Base-by-base conservation (phyloP, 1,140 invertebrate species). In the Bombus soroeensis region DNA sequence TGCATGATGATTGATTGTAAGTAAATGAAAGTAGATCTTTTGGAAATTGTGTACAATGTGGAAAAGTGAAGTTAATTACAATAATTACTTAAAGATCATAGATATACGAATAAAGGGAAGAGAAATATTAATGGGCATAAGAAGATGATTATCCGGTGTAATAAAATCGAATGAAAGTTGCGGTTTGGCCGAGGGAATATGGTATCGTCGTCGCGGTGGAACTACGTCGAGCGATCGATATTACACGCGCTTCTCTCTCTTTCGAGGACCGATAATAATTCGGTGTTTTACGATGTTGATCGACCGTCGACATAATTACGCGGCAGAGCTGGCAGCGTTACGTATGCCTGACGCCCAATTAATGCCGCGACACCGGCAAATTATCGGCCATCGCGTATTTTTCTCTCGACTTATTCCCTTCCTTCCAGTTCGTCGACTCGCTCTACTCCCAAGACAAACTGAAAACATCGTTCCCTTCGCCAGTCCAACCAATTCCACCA, bases 91-190 rank as follows among this genome's bases (percentile, higher is more conserved):
- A 70, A 25, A 70, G 37, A n/a, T 25, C 10, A 2, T 71, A 12
- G 70, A 39, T 12, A 13, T 41, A 18, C 5, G 10, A n/a, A 3
- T 28, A 72, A n/a, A 10, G 18, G 2, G 8, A 9, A 25, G 34
- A 72, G 25, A 8, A 72, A 13, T 15, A n/a, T 83, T 83, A 57
- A 59, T n/a, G 34, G n/a, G 25, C 81, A 70, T 84, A 84, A 88
- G 75, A 62, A 87, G 59, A 77, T 77, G 64, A 66, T 88, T 88
- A 85, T 76, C n/a, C 81, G 32, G 25, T 32, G 72, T 83, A 89
- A 89, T 88, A 89, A 88, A 81, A 88, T 88, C 77, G n/a, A 73
- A 88, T 80, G 82, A 89, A 81, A 88, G 87, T 64, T 73, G 75
- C 76, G 70, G 64, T 66, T 15, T 53, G 86, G n/a, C 18, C 37